Conservation (phyloP, 2,888 invertebrate genomes). For the Cantharis flavilabris region DNA sequence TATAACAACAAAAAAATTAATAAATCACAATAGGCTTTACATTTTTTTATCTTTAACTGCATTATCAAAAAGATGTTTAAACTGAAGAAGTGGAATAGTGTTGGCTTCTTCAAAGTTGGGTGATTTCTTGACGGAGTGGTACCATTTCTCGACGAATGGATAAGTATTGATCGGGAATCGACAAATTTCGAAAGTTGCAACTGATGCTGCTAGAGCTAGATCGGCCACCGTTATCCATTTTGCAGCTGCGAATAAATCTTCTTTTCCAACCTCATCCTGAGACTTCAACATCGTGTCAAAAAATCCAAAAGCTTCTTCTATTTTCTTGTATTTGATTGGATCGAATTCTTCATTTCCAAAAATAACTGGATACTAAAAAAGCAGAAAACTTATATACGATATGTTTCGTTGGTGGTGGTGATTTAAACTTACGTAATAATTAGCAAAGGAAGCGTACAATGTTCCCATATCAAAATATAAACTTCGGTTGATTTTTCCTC, state of each 20-base stretch:
- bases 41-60: neutral
- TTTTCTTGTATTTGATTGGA: constrained; percentile 68
- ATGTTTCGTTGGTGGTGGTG: neutral
- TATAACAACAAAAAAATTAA: neutral
- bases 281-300: constrained; percentile 75
- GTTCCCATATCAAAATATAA: constrained; percentile 81
- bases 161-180: constrained; percentile 69
- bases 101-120: constrained; percentile 61
- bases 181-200: constrained; percentile 71
- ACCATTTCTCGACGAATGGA: constrained; percentile 70
- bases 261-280: constrained; percentile 52
- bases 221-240: constrained; percentile 78
- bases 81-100: constrained; percentile 45
- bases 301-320: constrained; percentile 69
- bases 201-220: constrained; percentile 67
- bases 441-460: constrained; percentile 70
- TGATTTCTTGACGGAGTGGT: constrained; percentile 62
- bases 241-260: constrained; percentile 68
- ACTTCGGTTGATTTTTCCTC: constrained; percentile 78
- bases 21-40: neutral
- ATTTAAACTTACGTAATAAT: constrained; percentile 71
- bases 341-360: constrained; percentile 59
- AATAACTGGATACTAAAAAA: constrained; percentile 50
- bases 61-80: constrained; percentile 46
- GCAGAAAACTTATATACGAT: constrained; percentile 3